A percentile compares a stretch with the other conserved stretches of the same genome.
Conservation (phyloP, 1,140 invertebrate species). For the Ceratitis capitata region DNA sequence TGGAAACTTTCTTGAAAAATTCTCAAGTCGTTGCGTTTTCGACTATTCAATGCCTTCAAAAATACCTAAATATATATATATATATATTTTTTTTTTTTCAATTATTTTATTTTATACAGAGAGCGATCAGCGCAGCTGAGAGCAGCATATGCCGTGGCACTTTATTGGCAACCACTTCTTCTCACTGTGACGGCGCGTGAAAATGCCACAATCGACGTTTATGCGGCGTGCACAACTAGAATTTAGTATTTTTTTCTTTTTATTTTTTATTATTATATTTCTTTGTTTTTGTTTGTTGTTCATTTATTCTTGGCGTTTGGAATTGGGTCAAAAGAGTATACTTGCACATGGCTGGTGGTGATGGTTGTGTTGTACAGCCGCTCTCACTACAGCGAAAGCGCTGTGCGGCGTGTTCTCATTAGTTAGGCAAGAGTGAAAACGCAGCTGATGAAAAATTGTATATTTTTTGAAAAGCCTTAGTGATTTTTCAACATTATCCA, state of each 20-base stretch:
- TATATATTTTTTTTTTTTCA: not conserved
- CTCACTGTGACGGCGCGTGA: slow-evolving; percentile 12
- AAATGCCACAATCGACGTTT: slow-evolving; percentile 2
- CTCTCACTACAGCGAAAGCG: not conserved
- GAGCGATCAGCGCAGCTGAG: not conserved
- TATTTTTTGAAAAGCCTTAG: too few relatives aligned
- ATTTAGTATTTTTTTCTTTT: not conserved
- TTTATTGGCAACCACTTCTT: not conserved
- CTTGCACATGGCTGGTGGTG: not conserved
- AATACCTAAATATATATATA: not conserved
- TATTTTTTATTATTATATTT: not conserved
- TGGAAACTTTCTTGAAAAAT: not conserved
- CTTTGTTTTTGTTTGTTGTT: not conserved
- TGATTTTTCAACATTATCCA: too few relatives aligned
- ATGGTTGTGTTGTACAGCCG: not conserved
- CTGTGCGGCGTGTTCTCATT: not conserved
- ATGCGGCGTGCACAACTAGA: not conserved
- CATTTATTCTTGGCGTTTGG: slow-evolving; percentile 24
- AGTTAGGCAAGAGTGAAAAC: not conserved
- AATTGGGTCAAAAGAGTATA: slow-evolving; percentile 14
- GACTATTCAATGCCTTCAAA: too few relatives aligned
- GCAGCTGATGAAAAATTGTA: not conserved
- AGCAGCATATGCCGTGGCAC: not conserved
- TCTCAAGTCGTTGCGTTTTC: not conserved
- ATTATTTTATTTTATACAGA: not conserved